Evolutionary conservation across 2,888 invertebrate genomes (phyloP).

Genomic region (Stenichneumon culpator): DNA sequence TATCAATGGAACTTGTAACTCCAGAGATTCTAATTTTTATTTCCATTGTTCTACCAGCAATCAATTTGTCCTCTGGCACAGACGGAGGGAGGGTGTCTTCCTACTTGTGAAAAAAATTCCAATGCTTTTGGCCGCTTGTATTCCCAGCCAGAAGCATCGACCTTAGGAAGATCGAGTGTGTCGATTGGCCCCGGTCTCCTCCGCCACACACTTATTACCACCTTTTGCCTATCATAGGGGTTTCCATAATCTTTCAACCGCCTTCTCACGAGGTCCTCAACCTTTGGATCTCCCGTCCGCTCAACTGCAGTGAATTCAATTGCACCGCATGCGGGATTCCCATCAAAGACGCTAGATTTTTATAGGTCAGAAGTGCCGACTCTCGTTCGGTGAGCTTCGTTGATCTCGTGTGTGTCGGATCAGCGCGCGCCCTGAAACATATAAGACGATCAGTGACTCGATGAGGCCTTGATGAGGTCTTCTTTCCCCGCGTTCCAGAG

Average conservation of each 20-base stretch:
- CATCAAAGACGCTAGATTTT: slow-evolving; percentile 65
- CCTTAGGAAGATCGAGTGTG: neutral
- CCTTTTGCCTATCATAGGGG: slow-evolving; percentile 21
- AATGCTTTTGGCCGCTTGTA: neutral
- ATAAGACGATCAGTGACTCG: slow-evolving; percentile 34
- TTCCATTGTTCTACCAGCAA: neutral
- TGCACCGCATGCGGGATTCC: slow-evolving; percentile 72
- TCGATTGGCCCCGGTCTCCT: neutral
- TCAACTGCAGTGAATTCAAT: slow-evolving; percentile 61
- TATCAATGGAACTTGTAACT: too few relatives aligned
- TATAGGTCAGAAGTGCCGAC: slow-evolving; percentile 62
- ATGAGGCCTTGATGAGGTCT: slow-evolving; percentile 34
- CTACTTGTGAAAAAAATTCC: too few relatives aligned
- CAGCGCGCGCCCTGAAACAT: slow-evolving; percentile 1
- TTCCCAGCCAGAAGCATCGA: neutral
- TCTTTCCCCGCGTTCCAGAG: neutral
- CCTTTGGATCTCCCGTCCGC: slow-evolving; percentile 35
- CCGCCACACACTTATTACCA: neutral
- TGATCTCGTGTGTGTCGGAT: slow-evolving; percentile 45
- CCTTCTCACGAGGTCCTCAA: slow-evolving; percentile 70
- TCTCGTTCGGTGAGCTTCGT: slow-evolving; percentile 44
- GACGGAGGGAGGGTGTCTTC: too few relatives aligned
- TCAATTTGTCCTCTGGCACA: too few relatives aligned
- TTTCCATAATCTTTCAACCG: neutral
- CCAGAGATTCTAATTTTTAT: neutral